Conservation (phyloP, 2,888 invertebrate species). For the Perizoma flavofasciatum region DNA sequence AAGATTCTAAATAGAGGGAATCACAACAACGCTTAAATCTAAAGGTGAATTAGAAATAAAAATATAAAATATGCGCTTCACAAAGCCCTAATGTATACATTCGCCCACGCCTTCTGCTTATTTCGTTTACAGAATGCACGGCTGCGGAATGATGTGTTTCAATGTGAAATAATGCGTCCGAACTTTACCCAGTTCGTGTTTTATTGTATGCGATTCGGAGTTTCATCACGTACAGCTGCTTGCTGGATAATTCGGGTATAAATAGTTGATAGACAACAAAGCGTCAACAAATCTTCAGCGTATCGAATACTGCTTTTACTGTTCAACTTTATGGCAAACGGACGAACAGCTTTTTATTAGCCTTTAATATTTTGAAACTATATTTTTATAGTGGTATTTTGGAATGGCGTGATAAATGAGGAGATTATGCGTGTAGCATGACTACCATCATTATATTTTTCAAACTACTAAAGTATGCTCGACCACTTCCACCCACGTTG, state of each 20-base stretch:
- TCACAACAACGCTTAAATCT: no score
- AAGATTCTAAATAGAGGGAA: no score
- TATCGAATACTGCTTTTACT: slow-evolving; percentile 45
- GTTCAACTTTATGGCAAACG: slow-evolving; percentile 48
- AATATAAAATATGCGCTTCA: no score
- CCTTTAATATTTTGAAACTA: slow-evolving; percentile 11
- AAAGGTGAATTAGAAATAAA: no score
- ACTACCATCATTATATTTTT: slow-evolving; percentile 22
- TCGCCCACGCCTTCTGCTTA: slow-evolving; percentile 63
- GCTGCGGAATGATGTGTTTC: slow-evolving; percentile 69
- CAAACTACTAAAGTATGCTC: slow-evolving; percentile 10
- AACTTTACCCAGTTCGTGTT: slow-evolving; percentile 66
- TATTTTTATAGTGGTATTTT: slow-evolving; percentile 39
- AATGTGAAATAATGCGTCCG: slow-evolving; percentile 70
- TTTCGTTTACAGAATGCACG: slow-evolving; percentile 74
- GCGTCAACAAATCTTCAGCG: slow-evolving; percentile 57
- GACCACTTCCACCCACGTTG: slow-evolving; percentile 25
- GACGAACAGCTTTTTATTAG: slow-evolving; percentile 34
- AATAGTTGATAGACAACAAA: slow-evolving; percentile 76
- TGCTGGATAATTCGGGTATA: slow-evolving; percentile 73
- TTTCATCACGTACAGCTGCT: slow-evolving; percentile 77
- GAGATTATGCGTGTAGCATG: slow-evolving; percentile 24
- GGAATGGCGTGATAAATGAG: slow-evolving; percentile 24
- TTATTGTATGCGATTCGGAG: slow-evolving; percentile 70
- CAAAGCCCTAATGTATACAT: slow-evolving; percentile 61